Conservation (phyloP, 2,797 vertebrate species). For the Artibeus jamaicensis region DNA sequence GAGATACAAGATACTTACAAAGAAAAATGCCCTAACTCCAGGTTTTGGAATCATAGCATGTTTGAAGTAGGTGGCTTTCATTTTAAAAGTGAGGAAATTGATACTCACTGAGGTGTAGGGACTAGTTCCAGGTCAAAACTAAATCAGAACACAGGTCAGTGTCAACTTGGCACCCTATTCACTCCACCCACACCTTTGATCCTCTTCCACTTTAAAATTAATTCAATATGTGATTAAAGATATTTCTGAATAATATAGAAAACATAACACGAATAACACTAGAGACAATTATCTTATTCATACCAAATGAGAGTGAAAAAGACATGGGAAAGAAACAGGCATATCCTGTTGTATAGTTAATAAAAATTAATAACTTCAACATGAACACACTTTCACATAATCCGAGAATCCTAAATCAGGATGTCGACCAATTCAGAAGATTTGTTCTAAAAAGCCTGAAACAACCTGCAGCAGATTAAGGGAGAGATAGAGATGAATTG, state of each 20-base stretch:
- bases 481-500: constrained; percentile 63
- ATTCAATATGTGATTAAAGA: constrained; percentile 22
- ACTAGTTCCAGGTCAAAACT: not conserved
- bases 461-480: constrained; percentile 22
- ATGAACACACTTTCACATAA: constrained; percentile 58
- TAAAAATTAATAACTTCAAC: constrained; percentile 68
- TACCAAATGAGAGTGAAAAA: constrained; percentile 16
- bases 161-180: too few relatives aligned
- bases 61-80: not conserved
- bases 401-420: constrained; percentile 67
- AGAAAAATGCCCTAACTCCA: not conserved
- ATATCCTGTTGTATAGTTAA: constrained; percentile 73
- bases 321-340: constrained; percentile 51
- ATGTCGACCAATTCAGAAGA: constrained; percentile 47
- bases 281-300: constrained; percentile 73
- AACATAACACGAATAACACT: constrained; percentile 59
- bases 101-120: not conserved
- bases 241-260: constrained; percentile 49
- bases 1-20: not conserved
- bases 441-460: constrained; percentile 61
- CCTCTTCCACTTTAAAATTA: not conserved
- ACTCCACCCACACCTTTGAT: not conserved
- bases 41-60: not conserved
- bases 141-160: not conserved
- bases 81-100: not conserved